These are phyloP conservation scores for Tillus elongatus DNA, from an alignment of 2,888 invertebrate species.

Conservation along the genomic window DNA sequence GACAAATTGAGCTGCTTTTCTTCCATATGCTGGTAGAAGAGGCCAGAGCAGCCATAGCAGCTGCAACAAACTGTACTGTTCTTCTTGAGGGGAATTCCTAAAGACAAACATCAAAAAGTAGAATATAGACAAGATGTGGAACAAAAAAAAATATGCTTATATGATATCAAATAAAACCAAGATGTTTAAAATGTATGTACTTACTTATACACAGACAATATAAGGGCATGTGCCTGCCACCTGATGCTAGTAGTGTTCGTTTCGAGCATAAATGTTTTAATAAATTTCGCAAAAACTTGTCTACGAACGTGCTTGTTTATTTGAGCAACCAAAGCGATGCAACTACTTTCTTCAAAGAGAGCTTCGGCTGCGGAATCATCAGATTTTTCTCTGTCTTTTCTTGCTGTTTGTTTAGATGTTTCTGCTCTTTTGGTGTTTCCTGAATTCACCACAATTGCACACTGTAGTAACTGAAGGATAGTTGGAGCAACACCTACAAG, in stretches of 20 bases:
- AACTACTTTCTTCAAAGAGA: conserved; percentile 58
- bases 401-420: conserved; percentile 23
- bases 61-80: conserved; percentile 72
- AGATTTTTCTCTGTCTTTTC: conserved; percentile 57
- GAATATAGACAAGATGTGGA: neutral
- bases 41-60: conserved; percentile 91
- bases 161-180: neutral
- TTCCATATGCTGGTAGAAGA: conserved; percentile 77
- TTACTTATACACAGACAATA: conserved; percentile 74
- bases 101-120: neutral
- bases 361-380: conserved; percentile 58
- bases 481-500: conserved; percentile 69
- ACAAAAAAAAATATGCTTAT: conserved; percentile 5
- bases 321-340: conserved; percentile 58
- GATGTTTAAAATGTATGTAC: no score
- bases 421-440: conserved; percentile 27
- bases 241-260: conserved; percentile 87
- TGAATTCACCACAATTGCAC: conserved; percentile 64
- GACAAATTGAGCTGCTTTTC: conserved; percentile 93
- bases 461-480: conserved; percentile 80
- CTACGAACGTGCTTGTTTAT: conserved; percentile 58
- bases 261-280: conserved; percentile 84
- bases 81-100: conserved; percentile 65
- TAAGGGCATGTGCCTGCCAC: conserved; percentile 89
- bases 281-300: conserved; percentile 61